These are phyloP conservation scores for Anagrus nilaparvatae DNA, from an alignment of 1,140 invertebrate genomes.

Conservation along the genomic window DNA sequence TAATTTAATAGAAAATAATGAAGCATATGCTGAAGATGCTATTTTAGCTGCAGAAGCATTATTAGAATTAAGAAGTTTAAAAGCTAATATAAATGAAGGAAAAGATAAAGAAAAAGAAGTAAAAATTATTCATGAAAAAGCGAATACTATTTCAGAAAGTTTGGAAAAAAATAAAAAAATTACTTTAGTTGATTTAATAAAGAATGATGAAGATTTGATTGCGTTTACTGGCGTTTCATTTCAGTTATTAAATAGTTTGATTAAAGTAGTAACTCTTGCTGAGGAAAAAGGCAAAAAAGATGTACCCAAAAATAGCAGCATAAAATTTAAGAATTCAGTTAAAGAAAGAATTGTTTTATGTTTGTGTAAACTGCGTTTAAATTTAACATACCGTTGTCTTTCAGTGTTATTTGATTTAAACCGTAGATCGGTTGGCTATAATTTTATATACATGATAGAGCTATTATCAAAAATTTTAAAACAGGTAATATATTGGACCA, in stretches of 20 bases:
- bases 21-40: no score
- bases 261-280: not conserved
- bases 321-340: not conserved
- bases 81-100: slow-evolving; percentile 1
- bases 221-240: slow-evolving; percentile 10
- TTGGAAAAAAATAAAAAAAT: not conserved
- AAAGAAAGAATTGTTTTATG: not conserved
- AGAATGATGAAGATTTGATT: slow-evolving; percentile 4
- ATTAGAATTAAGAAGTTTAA: slow-evolving; percentile 7
- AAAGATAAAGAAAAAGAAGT: slow-evolving; percentile 1
- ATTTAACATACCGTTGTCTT: not conserved
- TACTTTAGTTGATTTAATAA: slow-evolving; percentile 2
- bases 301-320: not conserved
- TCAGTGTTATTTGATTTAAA: not conserved
- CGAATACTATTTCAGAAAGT: no score
- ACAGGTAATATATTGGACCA: not conserved
- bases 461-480: not conserved
- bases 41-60: slow-evolving; percentile 9
- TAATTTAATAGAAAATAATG: no score
- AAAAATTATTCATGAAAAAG: slow-evolving; percentile 8
- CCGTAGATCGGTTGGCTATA: not conserved
- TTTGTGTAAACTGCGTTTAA: not conserved
- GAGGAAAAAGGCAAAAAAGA: not conserved
- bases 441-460: not conserved
- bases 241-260: not conserved